These are phyloP conservation scores for Erpobdella octoculata DNA, from an alignment of 2,888 invertebrate species.

Conservation along the genomic window DNA sequence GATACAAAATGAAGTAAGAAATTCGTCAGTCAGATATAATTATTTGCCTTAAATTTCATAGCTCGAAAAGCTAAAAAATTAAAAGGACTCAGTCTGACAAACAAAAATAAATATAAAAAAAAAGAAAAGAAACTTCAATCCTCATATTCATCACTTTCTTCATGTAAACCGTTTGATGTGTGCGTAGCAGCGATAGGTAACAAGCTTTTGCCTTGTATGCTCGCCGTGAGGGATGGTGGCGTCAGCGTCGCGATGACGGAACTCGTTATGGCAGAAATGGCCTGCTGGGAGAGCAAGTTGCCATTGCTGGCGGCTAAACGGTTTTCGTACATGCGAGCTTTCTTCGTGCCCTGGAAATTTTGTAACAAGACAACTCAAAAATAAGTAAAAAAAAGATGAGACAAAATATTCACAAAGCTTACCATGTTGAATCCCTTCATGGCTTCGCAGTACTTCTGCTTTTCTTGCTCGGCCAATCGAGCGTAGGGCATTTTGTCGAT, in stretches of 20 bases:
- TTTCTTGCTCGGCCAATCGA: constrained; percentile 42
- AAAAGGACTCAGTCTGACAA: too few relatives aligned
- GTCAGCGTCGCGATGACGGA: too few relatives aligned
- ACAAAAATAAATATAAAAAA: too few relatives aligned
- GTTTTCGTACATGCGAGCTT: constrained; percentile 8
- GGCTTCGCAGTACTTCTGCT: constrained; percentile 46
- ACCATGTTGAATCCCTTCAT: constrained; percentile 42
- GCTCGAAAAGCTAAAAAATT: too few relatives aligned
- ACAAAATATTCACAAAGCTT: neutral
- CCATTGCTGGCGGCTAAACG: constrained; percentile 3
- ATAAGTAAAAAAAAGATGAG: neutral
- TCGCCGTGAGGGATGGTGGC: neutral
- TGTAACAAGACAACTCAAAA: neutral
- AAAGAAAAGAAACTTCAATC: too few relatives aligned
- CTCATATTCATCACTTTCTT: constrained; percentile 9
- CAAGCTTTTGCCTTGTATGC: neutral
- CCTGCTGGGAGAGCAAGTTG: neutral
- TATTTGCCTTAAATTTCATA: too few relatives aligned
- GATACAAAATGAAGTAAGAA: too few relatives aligned
- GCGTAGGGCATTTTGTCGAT: constrained; percentile 44
- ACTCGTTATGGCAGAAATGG: too few relatives aligned
- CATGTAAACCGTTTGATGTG: neutral
- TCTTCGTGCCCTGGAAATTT: constrained; percentile 14
- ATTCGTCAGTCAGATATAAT: too few relatives aligned
- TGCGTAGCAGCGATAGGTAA: neutral